Conservation (phyloP, 2,797 vertebrate species). For the Nothura maculosa region DNA sequence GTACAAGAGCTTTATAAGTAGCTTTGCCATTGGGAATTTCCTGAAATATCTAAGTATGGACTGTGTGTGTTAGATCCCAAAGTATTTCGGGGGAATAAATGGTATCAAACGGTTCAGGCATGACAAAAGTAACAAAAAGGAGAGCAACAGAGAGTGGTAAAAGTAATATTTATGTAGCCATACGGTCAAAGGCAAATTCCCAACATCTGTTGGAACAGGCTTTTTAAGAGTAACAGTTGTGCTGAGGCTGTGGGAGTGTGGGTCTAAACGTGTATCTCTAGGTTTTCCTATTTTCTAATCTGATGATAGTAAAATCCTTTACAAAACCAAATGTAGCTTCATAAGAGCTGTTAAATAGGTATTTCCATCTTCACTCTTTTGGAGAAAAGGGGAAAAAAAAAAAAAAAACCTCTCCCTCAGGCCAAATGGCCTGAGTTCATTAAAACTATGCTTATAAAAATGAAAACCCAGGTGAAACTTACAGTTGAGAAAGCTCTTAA, state of each 20-base stretch:
- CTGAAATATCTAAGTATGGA: background rate
- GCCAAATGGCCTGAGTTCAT: background rate
- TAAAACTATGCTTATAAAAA: background rate
- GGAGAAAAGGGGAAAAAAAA: too few species aligned
- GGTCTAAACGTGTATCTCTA: background rate
- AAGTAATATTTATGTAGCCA: background rate
- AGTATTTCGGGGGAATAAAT: background rate
- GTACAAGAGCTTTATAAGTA: background rate
- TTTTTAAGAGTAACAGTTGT: background rate
- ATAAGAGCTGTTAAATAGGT: background rate
- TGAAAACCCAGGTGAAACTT: background rate
- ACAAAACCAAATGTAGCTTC: background rate
- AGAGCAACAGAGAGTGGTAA: too few species aligned
- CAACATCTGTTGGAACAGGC: background rate
- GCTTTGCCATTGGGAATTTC: background rate
- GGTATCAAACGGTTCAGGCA: background rate
- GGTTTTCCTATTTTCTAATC: background rate
- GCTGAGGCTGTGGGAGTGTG: rapidly evolving
- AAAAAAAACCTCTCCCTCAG: background rate
- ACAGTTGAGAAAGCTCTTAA: background rate
- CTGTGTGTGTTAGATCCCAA: background rate
- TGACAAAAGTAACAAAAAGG: background rate
- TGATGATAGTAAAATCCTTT: background rate
- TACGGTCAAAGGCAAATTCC: background rate
- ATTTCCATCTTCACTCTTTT: background rate